These are phyloP conservation scores for Crotalus helleri DNA, from an alignment of 2,113 vertebrate genomes.

Conservation along the genomic window DNA sequence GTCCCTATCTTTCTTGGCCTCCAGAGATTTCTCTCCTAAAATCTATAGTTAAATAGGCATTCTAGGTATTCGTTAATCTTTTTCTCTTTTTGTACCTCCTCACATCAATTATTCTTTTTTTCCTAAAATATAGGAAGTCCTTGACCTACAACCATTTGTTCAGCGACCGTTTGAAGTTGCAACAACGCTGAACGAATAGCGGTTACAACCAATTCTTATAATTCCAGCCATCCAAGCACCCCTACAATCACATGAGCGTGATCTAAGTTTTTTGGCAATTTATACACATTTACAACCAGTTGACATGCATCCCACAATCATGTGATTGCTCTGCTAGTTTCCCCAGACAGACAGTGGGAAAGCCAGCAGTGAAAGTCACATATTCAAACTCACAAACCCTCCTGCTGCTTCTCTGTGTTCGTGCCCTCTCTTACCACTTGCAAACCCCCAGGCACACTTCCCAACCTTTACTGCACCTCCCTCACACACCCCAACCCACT, in stretches of 20 bases:
- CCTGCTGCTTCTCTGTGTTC: background rate
- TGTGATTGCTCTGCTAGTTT: background rate
- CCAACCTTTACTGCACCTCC: background rate
- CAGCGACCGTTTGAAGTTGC: background rate
- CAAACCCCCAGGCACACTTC: background rate
- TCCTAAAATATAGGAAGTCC: background rate
- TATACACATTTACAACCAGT: background rate
- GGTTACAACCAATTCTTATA: background rate
- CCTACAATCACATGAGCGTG: background rate
- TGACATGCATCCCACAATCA: background rate
- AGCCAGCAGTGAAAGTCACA: background rate
- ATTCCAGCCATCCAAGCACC: background rate
- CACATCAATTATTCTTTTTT: background rate
- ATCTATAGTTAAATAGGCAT: background rate
- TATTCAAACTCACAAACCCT: background rate
- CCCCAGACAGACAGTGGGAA: background rate
- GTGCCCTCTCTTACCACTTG: background rate
- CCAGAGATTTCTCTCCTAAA: background rate
- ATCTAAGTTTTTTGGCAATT: background rate
- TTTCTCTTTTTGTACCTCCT: background rate
- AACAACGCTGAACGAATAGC: background rate
- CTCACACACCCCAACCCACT: background rate
- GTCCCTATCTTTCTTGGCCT: background rate
- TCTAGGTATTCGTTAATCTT: background rate
- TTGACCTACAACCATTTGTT: background rate